Base-by-base conservation (phyloP, 2,797 vertebrate species). In the Rachycentron canadum region DNA sequence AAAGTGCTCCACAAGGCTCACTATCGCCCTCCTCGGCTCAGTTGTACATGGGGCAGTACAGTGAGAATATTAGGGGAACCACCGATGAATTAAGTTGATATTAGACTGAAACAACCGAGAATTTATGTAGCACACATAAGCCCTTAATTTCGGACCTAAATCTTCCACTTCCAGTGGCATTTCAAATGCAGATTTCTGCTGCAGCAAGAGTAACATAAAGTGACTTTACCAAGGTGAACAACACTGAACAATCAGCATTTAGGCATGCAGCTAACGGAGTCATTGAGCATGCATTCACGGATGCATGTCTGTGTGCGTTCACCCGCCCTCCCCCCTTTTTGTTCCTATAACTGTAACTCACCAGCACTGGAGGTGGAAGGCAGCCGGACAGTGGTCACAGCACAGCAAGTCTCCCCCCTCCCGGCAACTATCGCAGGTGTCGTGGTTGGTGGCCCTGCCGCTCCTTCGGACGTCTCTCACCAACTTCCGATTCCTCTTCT, bases 321-420 rank as follows among this genome's bases (percentile, higher is more conserved):
- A 10, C 49, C 10, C 30, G 30, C 19, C 7, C 45, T 36, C 9
- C 7, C 9, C 7, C 32, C 7, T 32, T 32, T 36, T 21, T 32
- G 19, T 52, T 36, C 8, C 25, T 23, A 45, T 10, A 11, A 2
- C 1, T 36, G 26, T 14, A 10, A 73, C 86, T 80, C 90, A 99
- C 98, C 98, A 99, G 96, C 98, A 99, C 87, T 98, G 98, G 81
- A 99, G 96, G 85, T 99, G 98, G 92, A 99, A 99, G 58, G 98
- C 98, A 49, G 98, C 97, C 0, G 98, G 98, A 76, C 98, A 99
- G 94, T 98, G 97, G 88, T 99, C 98, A 50, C 98, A 99, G 92
- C 97, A 98, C 21, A 99, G 95, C 68, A 99, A 91, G 83, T 99
- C 98, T 13, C 98, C 98, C 81, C 98, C 98, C 92, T 99, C 98